A percentile compares a stretch with the other conserved stretches of the same genome.
phyloP scores from a whole-genome alignment of 2,888 invertebrate genomes.

The Leucania comma region DNA sequence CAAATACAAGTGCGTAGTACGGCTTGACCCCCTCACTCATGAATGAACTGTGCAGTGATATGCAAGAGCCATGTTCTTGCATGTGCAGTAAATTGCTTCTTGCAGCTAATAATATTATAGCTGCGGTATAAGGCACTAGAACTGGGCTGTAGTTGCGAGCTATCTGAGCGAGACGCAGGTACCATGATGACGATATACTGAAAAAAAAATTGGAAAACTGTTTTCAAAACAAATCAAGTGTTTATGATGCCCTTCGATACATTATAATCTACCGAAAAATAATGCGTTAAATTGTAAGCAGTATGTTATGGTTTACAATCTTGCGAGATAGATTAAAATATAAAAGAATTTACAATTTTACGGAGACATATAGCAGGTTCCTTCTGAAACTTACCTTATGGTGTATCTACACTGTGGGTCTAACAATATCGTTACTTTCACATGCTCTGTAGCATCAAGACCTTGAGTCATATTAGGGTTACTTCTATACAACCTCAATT shows the following conservation, averaged over 20 bases:
- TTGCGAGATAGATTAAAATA: too few relatives aligned
- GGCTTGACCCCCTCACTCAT: slow-evolving; percentile 91
- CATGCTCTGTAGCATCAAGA: slow-evolving; percentile 79
- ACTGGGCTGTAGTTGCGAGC: slow-evolving; percentile 92
- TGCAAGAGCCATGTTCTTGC: slow-evolving; percentile 72
- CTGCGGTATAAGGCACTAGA: slow-evolving; percentile 92
- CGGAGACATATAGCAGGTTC: too few relatives aligned
- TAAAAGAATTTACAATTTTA: too few relatives aligned
- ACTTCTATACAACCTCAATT: slow-evolving; percentile 90
- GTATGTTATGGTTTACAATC: too few relatives aligned
- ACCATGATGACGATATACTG: slow-evolving; percentile 91
- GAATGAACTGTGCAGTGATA: slow-evolving; percentile 90
- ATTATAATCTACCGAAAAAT: too few relatives aligned
- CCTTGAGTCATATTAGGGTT: slow-evolving; percentile 84
- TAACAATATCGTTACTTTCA: slow-evolving; percentile 91
- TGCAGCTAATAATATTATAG: slow-evolving; percentile 91
- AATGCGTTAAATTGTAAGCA: too few relatives aligned
- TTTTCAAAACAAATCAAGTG: not conserved
- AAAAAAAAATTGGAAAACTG: slow-evolving; percentile 54
- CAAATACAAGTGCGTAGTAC: slow-evolving; percentile 88
- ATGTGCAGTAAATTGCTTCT: slow-evolving; percentile 77
- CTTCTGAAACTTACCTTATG: slow-evolving; percentile 91
- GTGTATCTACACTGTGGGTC: slow-evolving; percentile 94
- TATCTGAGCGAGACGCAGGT: slow-evolving; percentile 91
- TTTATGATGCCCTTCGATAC: too few relatives aligned